These are phyloP conservation scores for Oxycera nigricornis DNA, from an alignment of 2,888 invertebrate genomes.

Conservation along the genomic window DNA sequence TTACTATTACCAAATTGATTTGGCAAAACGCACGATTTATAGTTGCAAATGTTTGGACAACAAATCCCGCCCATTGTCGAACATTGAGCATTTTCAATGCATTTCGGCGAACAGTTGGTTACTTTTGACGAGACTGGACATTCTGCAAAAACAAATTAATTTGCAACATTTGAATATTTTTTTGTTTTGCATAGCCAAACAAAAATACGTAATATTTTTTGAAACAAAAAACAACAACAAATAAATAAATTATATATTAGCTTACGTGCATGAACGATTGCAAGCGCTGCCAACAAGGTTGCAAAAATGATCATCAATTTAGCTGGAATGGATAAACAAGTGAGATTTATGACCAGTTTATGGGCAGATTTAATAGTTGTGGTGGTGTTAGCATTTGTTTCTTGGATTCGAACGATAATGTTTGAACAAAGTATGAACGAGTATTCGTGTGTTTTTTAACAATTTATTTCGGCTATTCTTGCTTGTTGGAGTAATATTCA, in stretches of 20 bases:
- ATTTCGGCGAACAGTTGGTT: slow-evolving; percentile 72
- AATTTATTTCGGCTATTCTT: not conserved
- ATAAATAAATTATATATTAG: not conserved
- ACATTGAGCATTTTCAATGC: slow-evolving; percentile 72
- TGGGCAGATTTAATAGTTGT: not conserved
- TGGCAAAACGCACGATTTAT: slow-evolving; percentile 70
- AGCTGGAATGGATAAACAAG: not conserved
- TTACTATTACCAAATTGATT: slow-evolving; percentile 53
- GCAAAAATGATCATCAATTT: not conserved
- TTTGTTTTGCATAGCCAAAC: not conserved
- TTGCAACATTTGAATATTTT: no score
- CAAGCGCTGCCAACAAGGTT: not conserved
- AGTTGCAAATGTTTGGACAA: slow-evolving; percentile 74
- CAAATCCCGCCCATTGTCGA: slow-evolving; percentile 70
- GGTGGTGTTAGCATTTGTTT: not conserved
- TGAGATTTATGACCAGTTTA: not conserved
- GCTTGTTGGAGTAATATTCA: not conserved
- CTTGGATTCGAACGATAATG: not conserved
- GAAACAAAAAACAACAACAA: not conserved
- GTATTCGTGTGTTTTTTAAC: not conserved
- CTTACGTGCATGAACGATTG: not conserved
- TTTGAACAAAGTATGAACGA: not conserved
- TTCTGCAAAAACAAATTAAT: slow-evolving; percentile 51
- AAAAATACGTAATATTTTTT: not conserved
- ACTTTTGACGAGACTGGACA: slow-evolving; percentile 73